phyloP scores from a whole-genome alignment of 2,888 invertebrate genomes.

The Philereme transversata region DNA sequence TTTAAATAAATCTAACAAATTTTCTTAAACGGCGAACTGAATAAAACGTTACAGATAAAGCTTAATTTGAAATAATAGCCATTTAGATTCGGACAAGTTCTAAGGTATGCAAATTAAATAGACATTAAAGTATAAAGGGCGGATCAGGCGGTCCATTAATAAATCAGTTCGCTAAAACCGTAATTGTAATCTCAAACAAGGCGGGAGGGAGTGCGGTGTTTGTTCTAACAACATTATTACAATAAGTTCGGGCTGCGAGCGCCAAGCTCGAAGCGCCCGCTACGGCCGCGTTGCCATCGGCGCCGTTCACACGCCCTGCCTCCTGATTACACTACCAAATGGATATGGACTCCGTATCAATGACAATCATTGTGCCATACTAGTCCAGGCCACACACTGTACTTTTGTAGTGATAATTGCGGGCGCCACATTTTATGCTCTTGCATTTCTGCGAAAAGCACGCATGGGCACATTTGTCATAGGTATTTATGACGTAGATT shows the following conservation, averaged over 20 bases:
- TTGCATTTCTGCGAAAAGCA: too few relatives aligned
- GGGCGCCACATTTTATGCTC: too few relatives aligned
- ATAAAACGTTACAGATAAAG: constrained; percentile 26
- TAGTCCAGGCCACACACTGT: too few relatives aligned
- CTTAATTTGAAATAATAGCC: constrained; percentile 35
- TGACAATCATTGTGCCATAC: too few relatives aligned
- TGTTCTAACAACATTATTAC: constrained; percentile 83
- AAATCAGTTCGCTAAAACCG: constrained; percentile 84
- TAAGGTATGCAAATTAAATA: constrained; percentile 75
- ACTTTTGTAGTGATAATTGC: too few relatives aligned
- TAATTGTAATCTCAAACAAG: constrained; percentile 84
- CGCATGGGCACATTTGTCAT: too few relatives aligned
- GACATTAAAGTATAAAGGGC: constrained; percentile 82
- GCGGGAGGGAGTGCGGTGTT: constrained; percentile 74
- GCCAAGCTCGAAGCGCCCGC: constrained; percentile 41
- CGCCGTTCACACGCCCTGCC: constrained; percentile 55
- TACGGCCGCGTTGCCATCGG: constrained; percentile 47
- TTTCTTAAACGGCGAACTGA: constrained; percentile 14
- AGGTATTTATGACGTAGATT: too few relatives aligned
- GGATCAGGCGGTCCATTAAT: constrained; percentile 83
- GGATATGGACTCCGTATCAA: too few relatives aligned
- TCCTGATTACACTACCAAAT: too few relatives aligned
- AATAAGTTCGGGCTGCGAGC: constrained; percentile 74
- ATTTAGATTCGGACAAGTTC: constrained; percentile 33
- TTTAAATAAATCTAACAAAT: constrained; percentile 24